Conservation (phyloP, 2,113 vertebrate genomes). For the Halcyon malimbica region DNA sequence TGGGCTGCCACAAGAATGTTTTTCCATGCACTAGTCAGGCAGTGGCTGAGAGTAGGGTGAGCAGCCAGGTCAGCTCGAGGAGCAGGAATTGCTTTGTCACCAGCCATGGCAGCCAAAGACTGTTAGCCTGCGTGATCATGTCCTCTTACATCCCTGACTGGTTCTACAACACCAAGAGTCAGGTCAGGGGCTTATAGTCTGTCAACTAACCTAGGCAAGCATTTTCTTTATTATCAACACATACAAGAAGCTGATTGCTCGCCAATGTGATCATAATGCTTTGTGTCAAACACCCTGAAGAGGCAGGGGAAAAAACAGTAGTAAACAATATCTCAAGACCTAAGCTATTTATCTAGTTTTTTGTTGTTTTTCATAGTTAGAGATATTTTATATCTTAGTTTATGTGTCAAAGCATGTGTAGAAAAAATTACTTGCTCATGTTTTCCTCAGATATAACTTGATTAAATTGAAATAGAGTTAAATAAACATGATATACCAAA, state of each 20-base stretch:
- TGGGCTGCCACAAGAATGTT: background rate
- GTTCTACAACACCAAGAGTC: background rate
- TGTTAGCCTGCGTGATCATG: fast-evolving
- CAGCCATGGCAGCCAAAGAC: background rate
- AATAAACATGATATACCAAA: background rate
- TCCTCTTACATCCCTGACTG: background rate
- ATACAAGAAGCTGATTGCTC: background rate
- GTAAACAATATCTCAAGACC: background rate
- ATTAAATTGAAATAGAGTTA: background rate
- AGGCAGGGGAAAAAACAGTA: background rate
- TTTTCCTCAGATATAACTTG: background rate
- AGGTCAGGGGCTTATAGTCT: background rate
- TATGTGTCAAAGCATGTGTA: background rate
- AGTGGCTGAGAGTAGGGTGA: fast-evolving
- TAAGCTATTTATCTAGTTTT: background rate
- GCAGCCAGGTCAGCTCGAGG: background rate
- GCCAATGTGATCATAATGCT: background rate
- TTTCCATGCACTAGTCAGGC: background rate
- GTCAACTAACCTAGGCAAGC: background rate
- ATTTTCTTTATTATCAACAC: background rate
- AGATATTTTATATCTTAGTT: background rate
- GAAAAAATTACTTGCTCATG: background rate
- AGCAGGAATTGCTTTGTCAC: background rate
- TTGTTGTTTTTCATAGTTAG: background rate
- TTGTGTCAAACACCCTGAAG: background rate